Percentiles rank a stretch among this genome's conserved stretches.
These are phyloP conservation scores for Lontra canadensis DNA, from an alignment of 2,113 vertebrate genomes.

Conservation along the genomic window DNA sequence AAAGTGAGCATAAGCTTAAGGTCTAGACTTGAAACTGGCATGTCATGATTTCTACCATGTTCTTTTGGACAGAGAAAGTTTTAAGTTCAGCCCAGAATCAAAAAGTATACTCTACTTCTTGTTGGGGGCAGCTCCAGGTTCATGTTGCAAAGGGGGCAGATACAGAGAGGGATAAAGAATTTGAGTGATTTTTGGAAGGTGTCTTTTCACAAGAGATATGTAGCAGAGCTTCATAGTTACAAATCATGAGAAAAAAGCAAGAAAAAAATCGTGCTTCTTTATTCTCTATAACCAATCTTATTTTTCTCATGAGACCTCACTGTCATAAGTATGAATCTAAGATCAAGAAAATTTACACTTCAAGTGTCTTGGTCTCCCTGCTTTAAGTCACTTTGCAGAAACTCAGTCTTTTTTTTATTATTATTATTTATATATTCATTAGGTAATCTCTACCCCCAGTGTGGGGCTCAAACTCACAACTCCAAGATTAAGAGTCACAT, in stretches of 20 bases:
- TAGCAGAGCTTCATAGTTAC: background rate
- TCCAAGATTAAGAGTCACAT: background rate
- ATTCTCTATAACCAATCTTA: background rate
- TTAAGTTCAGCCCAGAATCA: background rate
- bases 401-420: background rate
- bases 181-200: background rate
- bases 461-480: background rate
- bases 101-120: background rate
- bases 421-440: background rate
- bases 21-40: background rate
- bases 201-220: background rate
- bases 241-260: background rate
- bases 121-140: background rate
- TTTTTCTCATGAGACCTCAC: background rate
- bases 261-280: background rate
- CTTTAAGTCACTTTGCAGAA: background rate
- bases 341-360: background rate
- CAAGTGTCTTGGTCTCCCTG: background rate
- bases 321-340: background rate
- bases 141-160: background rate
- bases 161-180: background rate
- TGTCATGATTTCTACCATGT: background rate
- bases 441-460: background rate
- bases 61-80: background rate
- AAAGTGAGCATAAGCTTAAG: background rate